phyloP scores from a whole-genome alignment of 2,113 vertebrate genomes.

The Melanerpes aurifrons region DNA sequence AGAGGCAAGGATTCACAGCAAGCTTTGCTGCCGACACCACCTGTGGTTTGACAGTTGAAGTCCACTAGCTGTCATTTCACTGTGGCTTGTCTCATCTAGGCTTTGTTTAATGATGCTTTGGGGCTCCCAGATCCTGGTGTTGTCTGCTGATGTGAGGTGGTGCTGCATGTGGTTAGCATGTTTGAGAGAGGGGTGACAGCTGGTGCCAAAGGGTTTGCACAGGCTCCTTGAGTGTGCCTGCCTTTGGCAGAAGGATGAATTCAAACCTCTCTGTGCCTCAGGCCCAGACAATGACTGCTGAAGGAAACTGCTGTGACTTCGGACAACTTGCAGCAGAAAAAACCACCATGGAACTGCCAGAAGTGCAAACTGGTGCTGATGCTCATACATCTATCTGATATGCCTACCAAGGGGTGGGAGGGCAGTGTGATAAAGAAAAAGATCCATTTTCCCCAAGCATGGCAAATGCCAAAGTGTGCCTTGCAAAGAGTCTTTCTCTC shows the following conservation, averaged over 20 bases:
- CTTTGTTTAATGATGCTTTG: conserved; percentile 45
- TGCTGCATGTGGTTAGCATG: conserved; percentile 26
- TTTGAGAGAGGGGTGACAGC: neutral
- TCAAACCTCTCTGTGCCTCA: neutral
- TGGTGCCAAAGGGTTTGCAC: conserved; percentile 9
- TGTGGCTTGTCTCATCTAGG: conserved; percentile 14
- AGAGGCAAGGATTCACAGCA: neutral
- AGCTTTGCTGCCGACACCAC: conserved; percentile 23
- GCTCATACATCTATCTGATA: neutral
- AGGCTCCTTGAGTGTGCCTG: neutral
- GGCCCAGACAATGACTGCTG: neutral
- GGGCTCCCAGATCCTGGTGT: conserved; percentile 44
- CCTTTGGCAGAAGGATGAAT: neutral
- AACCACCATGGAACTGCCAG: neutral
- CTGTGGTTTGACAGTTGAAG: neutral
- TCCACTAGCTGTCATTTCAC: conserved; percentile 21
- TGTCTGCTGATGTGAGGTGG: conserved; percentile 24
- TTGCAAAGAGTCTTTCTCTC: neutral
- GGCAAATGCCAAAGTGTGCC: neutral
- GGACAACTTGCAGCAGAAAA: neutral
- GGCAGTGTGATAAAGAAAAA: neutral
- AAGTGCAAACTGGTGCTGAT: neutral
- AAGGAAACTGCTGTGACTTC: neutral
- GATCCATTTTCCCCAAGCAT: neutral
- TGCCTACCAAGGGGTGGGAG: neutral